Conservation (phyloP, 2,113 vertebrate species). For the Chlamydotis undulata region DNA sequence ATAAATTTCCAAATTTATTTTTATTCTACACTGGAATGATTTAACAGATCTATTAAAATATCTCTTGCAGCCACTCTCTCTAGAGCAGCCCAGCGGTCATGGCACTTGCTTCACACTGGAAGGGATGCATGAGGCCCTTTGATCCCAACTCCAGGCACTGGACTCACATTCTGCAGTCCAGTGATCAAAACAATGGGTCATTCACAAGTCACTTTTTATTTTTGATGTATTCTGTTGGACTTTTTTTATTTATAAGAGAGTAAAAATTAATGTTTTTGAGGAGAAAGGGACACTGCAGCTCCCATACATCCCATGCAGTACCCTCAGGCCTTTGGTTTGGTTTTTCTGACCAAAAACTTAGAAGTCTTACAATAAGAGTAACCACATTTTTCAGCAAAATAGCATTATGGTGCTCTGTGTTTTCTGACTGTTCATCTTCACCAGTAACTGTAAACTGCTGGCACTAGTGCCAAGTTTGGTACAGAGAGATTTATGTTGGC, state of each 20-base stretch:
- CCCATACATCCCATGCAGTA: neutral
- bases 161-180: neutral
- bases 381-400: neutral
- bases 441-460: neutral
- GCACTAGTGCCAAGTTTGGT: neutral
- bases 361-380: neutral
- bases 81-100: neutral
- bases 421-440: conserved; percentile 18
- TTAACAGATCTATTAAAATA: neutral
- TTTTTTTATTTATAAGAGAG: neutral
- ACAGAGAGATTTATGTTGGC: conserved; percentile 21
- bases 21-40: neutral
- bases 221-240: neutral
- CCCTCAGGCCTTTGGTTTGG: neutral
- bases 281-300: neutral
- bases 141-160: neutral
- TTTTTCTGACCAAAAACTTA: neutral
- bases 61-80: neutral
- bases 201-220: neutral
- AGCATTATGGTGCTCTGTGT: neutral
- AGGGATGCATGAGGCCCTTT: neutral
- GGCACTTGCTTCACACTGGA: neutral
- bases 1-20: neutral
- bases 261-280: neutral
- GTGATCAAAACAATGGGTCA: neutral